Percentiles rank a stretch among this genome's conserved stretches.
These are phyloP conservation scores for Sternarchorhynchus goeldii DNA, from an alignment of 2,797 vertebrate species.

Conservation along the genomic window DNA sequence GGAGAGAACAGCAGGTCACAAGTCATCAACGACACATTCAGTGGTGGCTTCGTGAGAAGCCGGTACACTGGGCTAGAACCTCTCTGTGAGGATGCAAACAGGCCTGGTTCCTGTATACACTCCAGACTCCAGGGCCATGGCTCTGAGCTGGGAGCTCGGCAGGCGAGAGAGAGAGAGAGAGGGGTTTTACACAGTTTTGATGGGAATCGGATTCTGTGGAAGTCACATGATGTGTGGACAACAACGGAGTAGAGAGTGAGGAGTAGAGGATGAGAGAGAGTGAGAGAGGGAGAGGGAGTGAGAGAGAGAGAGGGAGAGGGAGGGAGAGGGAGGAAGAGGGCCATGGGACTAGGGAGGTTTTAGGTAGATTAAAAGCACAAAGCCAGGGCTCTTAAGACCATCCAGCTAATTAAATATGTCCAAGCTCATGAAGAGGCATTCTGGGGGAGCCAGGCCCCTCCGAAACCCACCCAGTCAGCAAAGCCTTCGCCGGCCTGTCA, in stretches of 20 bases:
- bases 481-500: constrained; percentile 77
- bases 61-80: neutral
- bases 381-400: constrained; percentile 81
- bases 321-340: constrained; percentile 16
- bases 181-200: constrained; percentile 44
- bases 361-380: constrained; percentile 81
- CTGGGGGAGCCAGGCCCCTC: constrained; percentile 78
- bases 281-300: constrained; percentile 18
- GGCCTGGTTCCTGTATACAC: neutral
- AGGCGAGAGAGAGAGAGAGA: constrained; percentile 40
- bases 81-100: neutral
- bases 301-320: constrained; percentile 22
- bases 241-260: neutral
- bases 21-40: neutral
- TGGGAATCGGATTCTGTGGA: constrained; percentile 52
- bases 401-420: constrained; percentile 89
- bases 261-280: constrained; percentile 15
- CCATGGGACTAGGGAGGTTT: constrained; percentile 64
- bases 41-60: neutral
- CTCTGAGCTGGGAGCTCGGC: constrained; percentile 32
- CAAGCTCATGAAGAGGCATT: constrained; percentile 84
- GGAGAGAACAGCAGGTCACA: neutral
- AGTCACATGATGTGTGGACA: constrained; percentile 54
- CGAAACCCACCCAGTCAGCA: constrained; percentile 83
- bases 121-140: constrained; percentile 8